phyloP scores from a whole-genome alignment of 2,888 invertebrate genomes.

The Fissipunctia ypsillon region DNA sequence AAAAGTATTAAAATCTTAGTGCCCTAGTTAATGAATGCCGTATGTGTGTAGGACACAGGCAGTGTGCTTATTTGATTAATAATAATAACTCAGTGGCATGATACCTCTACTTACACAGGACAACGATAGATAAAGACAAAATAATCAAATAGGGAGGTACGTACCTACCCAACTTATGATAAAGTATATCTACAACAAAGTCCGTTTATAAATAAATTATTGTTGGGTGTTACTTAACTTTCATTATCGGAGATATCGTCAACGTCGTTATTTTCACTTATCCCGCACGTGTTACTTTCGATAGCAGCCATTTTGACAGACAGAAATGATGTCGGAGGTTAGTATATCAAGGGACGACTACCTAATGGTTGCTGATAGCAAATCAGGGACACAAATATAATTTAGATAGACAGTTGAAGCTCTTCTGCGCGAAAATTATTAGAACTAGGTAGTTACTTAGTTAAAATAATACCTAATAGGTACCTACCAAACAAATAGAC shows the following conservation, averaged over 20 bases:
- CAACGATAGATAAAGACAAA: neutral
- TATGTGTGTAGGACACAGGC: neutral
- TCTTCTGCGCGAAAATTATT: constrained; percentile 6
- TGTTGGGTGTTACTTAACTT: constrained; percentile 55
- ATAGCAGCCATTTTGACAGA: constrained; percentile 58
- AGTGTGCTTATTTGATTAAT: neutral
- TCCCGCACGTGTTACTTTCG: constrained; percentile 51
- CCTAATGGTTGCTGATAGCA: constrained; percentile 25
- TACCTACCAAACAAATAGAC: neutral
- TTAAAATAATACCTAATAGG: too few species aligned
- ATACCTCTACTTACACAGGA: neutral
- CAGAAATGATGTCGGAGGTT: constrained; percentile 48
- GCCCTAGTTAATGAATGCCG: neutral
- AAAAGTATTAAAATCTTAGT: too few species aligned
- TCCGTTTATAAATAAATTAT: neutral
- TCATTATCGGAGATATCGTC: constrained; percentile 36
- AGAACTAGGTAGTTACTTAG: too few species aligned
- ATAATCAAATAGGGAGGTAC: too few species aligned
- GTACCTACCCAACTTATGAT: neutral
- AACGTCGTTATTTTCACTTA: constrained; percentile 43
- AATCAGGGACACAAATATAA: neutral
- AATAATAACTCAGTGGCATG: neutral
- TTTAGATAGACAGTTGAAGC: neutral
- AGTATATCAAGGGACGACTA: constrained; percentile 29
- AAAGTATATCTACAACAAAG: too few species aligned